A percentile compares a stretch with the other conserved stretches of the same genome.
Conservation (phyloP, 2,888 invertebrate genomes). For the Kryphioiulus occultus region DNA sequence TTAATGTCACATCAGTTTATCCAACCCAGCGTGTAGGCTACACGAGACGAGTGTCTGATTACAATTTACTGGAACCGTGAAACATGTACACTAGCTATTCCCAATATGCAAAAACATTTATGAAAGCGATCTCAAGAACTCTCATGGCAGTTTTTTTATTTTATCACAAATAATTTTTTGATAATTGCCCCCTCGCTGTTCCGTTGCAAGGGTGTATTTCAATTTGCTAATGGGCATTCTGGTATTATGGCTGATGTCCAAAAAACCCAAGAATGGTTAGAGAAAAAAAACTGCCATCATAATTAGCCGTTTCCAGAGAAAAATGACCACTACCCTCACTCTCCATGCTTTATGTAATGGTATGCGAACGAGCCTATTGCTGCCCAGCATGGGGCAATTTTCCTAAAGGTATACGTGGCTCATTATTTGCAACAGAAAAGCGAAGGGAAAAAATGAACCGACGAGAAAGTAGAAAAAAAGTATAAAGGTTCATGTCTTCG, state of each 20-base stretch:
- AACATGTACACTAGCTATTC: neutral
- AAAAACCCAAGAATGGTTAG: neutral
- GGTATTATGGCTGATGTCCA: neutral
- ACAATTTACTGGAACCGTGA: too few relatives aligned
- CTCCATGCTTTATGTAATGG: conserved; percentile 7
- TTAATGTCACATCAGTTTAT: neutral
- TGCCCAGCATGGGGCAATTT: conserved; percentile 44
- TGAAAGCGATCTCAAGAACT: neutral
- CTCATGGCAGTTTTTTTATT: neutral
- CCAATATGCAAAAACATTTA: neutral
- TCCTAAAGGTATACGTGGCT: conserved; percentile 42
- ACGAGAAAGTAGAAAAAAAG: neutral
- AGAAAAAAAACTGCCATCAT: conserved; percentile 33
- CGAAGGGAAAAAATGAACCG: neutral
- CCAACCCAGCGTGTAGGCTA: neutral
- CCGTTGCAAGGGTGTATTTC: conserved; percentile 9
- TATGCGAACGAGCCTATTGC: conserved; percentile 25
- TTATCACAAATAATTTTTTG: neutral
- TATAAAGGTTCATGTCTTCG: conserved; percentile 36
- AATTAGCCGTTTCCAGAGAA: conserved; percentile 27
- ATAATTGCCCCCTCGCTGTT: neutral
- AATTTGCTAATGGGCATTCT: conserved; percentile 30
- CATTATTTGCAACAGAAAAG: conserved; percentile 37
- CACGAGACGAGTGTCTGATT: neutral
- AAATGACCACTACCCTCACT: conserved; percentile 35